Conservation (phyloP, 2,888 invertebrate genomes). For the Agriopis leucophaearia region DNA sequence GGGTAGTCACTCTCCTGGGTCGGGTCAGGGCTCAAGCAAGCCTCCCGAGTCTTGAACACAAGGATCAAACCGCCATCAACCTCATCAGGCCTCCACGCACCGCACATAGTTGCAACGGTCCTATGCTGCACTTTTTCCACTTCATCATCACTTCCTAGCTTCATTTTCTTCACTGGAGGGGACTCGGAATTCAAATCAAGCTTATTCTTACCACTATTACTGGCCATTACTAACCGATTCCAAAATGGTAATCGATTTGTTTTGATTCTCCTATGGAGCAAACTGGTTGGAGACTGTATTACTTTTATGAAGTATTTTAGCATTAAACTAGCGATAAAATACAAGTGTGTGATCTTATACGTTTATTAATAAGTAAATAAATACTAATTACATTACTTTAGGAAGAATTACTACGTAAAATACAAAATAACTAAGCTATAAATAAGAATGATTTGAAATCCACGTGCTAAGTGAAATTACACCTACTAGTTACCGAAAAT, state of each 20-base stretch:
- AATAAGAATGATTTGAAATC: constrained; percentile 9
- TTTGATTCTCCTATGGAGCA: constrained; percentile 28
- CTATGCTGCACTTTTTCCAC: constrained; percentile 52
- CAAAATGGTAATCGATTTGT: constrained; percentile 18
- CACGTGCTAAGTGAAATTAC: constrained; percentile 30
- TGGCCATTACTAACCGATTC: constrained; percentile 59
- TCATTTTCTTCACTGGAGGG: constrained; percentile 69
- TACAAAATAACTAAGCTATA: constrained; percentile 3
- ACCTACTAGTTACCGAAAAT: not conserved
- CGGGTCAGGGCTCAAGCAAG: constrained; percentile 78
- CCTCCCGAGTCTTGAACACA: constrained; percentile 71
- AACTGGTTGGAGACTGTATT: constrained; percentile 42
- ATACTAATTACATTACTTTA: not conserved
- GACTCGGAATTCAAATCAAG: constrained; percentile 58
- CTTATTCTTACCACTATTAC: constrained; percentile 57
- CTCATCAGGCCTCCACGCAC: constrained; percentile 81
- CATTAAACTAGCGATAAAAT: constrained; percentile 47
- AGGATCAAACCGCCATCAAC: constrained; percentile 79
- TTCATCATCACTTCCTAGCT: constrained; percentile 50
- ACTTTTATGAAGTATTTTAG: constrained; percentile 48
- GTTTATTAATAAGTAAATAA: not conserved
- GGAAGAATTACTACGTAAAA: not conserved
- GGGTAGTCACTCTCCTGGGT: constrained; percentile 73
- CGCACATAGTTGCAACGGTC: constrained; percentile 83
- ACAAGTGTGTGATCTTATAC: not conserved